Base-by-base conservation (phyloP, 1,140 invertebrate species). In the Drosophila gunungcola region DNA sequence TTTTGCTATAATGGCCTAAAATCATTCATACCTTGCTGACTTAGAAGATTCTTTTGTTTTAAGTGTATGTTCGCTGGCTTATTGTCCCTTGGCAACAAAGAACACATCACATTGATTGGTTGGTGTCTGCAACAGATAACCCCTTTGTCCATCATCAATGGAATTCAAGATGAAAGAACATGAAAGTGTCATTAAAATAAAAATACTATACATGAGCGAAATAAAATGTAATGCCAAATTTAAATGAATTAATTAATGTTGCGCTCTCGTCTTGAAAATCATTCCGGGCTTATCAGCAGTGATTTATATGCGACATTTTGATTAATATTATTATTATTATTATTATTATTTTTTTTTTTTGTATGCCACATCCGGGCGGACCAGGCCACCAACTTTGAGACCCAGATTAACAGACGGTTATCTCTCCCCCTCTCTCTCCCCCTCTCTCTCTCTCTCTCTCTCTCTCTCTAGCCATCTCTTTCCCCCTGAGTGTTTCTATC, bases 161-260 rank as follows among this genome's bases (percentile, higher is more conserved):
- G 51, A 74, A 36, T 43, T 16, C 41, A 34, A 32, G 9, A 69
- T 36, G 43, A 42, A 43, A 25, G 11, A 21, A 38, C 36, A 56
- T 62, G n/a, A 48, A 43, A 29, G 42, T 46, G 32, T 12, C 56
- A 51, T 41, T 38, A 53, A 38, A 67, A 39, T n/a, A 27, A 38
- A 34, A 32, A n/a, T 32, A 29, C 4, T 10, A 38, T 39, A 41
- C 36, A 12, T 68, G 4, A 9, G 51, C 27, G 41, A 48, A 36
- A 46, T 39, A 80, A 32, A 89, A 89, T 88, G 89, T 83, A 65
- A 89, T 80, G 84, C 84, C 77, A 89, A 89, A 89, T 89, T 84
- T 41, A 83, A 85, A 85, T 63, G 54, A 69, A 60, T 88, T 88
- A 88, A 88, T 88, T 88, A 83, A 69, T 42, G 36, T 56, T 53